Base-by-base conservation (phyloP, 2,797 vertebrate species). In the Atherinosoma microstoma region DNA sequence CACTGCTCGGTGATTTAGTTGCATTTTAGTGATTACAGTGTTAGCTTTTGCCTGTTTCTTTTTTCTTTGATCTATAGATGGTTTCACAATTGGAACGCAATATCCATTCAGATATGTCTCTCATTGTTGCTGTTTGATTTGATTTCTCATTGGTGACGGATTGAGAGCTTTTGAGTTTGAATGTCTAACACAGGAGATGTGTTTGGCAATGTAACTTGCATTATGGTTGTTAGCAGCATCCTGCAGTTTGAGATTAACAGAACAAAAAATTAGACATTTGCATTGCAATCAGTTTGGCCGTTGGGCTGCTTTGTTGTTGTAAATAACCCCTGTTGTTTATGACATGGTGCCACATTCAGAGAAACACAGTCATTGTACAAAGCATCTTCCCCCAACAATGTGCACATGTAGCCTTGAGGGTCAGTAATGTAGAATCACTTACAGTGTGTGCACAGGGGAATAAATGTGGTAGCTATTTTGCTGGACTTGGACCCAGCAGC, bases 141-240 rank as follows among this genome's bases (percentile, higher is more conserved):
- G 64, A 95, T 97, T 89, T 95, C 94, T 69, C 91, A 80, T 89
- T 89, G 87, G 79, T 96, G 95, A 83, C 95, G 93, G 75, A 92
- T 96, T 73, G 70, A 67, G 18, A 36, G 56, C 53, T 35, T 34
- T 18, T 70, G 53, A 67, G 49, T 68, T 61, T 75, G 40, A 49
- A 36, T 81, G 58, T 57, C 40, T 27, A 12, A 20, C 30, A 54
- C 54, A 62, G 78, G 66, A 73, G 70, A 81, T 80, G 57, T 64
- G 60, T 73, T 74, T 84, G 80, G 70, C 75, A 76, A 49, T 20
- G 67, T 74, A 61, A 71, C 73, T 67, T 20, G 2, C n/a, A 47
- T 67, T 70, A 32, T 78, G 62, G 62, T 76, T 74, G 59, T 83
- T 75, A 69, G 64, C 58, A 36, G 59, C 70, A 83, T 74, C 58